Base-by-base conservation (phyloP, 2,888 invertebrate species). In the Helleia helle region DNA sequence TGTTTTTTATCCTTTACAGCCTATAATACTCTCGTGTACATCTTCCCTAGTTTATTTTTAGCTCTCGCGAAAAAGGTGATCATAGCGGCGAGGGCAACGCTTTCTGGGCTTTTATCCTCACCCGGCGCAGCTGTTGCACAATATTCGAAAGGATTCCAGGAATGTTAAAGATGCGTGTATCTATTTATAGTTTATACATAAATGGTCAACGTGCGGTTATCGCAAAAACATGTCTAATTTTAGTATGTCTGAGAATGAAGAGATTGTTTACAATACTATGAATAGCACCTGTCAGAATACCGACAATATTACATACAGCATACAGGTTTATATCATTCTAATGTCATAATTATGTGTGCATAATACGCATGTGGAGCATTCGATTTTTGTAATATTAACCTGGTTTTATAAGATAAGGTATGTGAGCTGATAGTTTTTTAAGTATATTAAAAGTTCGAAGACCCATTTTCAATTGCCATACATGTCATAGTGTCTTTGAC, bases 31-130 rank as follows among this genome's bases (percentile, higher is more conserved):
- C 61, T 65, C 62, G 65, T 65, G 65, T 64, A 63, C 60, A 58
- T 67, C 65, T 70, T 71, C 62, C 65, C 70, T 72, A 67, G 68
- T 80, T 81, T 77, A 76, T 76, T 81, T 81, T 79, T 76, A 71
- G 65, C 74, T 65, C 57, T 60, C 56, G 64, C 60, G 65, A 72
- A 75, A 72, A 73, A 75, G 72, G 71, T 71, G 67, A 68, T 71
- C 71, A 71, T 58, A 43, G 56, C 64, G 55, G 55, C 61, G 58
- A 65, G 68, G 74, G 81, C 79, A 79, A 79, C 54, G 81, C 60
- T 69, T 74, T 62, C 65, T 50, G 75, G 80, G 74, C 66, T 71
- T 71, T 76, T 79, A 74, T 72, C 77, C 71, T 63, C 58, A 54
- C 49, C 55, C 54, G 56, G 50, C 55, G 76, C 79, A 77, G 75